Conservation (phyloP, 2,797 vertebrate species). For the Intellagama lesueurii region DNA sequence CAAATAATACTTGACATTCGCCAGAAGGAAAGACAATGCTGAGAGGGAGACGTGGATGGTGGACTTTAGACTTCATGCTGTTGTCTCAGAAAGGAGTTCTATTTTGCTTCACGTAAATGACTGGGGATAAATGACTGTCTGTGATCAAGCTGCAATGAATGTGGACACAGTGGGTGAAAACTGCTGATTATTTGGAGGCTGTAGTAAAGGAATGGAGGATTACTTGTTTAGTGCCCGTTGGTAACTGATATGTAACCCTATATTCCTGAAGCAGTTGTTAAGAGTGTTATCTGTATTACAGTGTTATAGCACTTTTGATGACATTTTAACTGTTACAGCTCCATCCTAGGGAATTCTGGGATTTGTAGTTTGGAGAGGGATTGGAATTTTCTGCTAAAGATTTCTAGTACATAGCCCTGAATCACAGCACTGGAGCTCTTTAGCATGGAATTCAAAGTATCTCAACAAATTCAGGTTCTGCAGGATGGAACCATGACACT, state of each 20-base stretch:
- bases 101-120: neutral
- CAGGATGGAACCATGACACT: neutral
- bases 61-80: conserved; percentile 45
- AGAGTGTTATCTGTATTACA: neutral
- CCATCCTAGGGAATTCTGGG: neutral
- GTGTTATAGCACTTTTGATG: neutral
- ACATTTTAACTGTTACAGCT: neutral
- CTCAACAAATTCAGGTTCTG: neutral
- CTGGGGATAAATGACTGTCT: neutral
- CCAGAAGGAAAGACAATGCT: conserved; percentile 79
- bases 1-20: conserved; percentile 72
- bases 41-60: conserved; percentile 58
- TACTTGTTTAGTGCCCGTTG: neutral
- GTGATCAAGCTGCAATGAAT: neutral
- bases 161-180: neutral
- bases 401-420: neutral
- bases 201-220: neutral
- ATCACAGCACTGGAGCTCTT: neutral
- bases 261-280: neutral
- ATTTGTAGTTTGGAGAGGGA: neutral
- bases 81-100: conserved; percentile 27
- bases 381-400: neutral
- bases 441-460: neutral
- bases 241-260: neutral
- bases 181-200: neutral